These are phyloP conservation scores for Rhinolophus ferrumequinum DNA, from an alignment of 2,113 vertebrate genomes.

Conservation along the genomic window DNA sequence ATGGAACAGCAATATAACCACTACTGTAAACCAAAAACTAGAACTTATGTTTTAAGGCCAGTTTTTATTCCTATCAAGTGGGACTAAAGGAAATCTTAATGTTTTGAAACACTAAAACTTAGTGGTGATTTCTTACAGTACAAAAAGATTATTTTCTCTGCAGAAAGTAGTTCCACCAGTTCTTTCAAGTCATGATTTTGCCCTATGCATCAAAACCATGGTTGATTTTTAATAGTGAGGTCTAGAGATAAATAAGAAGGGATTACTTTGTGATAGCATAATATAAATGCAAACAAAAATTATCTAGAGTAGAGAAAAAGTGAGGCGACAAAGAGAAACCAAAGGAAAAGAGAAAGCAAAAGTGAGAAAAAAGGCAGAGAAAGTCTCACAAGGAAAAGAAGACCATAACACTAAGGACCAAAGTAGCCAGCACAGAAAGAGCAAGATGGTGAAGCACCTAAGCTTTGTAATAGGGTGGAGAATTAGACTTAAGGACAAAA, in stretches of 20 bases:
- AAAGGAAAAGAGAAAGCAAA: not conserved
- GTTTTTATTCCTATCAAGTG: constrained; percentile 17
- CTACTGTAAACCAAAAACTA: not conserved
- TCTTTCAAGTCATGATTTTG: not conserved
- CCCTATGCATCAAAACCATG: not conserved
- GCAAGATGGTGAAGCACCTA: not conserved
- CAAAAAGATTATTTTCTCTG: not conserved
- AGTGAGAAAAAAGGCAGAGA: not conserved
- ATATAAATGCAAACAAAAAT: constrained; percentile 24
- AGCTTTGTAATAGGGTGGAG: not conserved
- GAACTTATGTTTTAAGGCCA: not conserved
- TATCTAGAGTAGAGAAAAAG: not conserved
- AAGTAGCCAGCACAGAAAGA: not conserved
- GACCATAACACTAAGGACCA: not conserved
- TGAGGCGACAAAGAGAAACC: not conserved
- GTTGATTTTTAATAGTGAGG: not conserved
- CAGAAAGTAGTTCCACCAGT: not conserved
- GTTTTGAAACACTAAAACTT: not conserved
- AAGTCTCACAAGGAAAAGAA: not conserved
- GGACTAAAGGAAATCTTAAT: not conserved
- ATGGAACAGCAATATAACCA: not conserved
- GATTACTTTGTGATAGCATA: not conserved
- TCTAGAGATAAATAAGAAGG: constrained; percentile 1
- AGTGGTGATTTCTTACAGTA: not conserved
- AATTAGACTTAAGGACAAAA: not conserved